phyloP scores from a whole-genome alignment of 2,888 invertebrate species.

The Sphecodes monilicornis region DNA sequence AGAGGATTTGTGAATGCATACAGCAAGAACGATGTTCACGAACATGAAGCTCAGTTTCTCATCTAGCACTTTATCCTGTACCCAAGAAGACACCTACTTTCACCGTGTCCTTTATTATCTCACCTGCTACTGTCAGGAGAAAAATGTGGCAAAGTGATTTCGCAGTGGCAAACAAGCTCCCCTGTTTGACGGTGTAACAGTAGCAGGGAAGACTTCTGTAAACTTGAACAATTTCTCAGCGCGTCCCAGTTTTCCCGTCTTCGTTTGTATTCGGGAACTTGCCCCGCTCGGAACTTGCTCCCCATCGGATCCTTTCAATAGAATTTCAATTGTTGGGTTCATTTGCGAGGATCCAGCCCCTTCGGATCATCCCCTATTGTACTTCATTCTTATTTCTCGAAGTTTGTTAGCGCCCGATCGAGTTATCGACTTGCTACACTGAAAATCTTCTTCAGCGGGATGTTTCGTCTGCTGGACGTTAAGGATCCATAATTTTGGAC shows the following conservation, averaged over 20 bases:
- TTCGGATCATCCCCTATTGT: neutral
- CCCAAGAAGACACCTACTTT: neutral
- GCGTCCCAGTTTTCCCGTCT: slow-evolving; percentile 25
- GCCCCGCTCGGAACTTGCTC: neutral
- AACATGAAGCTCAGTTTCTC: neutral
- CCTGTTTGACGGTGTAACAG: neutral
- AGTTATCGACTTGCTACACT: slow-evolving; percentile 2
- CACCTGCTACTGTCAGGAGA: neutral
- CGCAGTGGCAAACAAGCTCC: neutral
- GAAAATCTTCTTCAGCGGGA: neutral
- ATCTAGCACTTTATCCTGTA: neutral
- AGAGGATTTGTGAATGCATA: neutral
- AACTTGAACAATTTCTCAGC: slow-evolving; percentile 2
- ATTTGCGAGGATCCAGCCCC: slow-evolving; percentile 16
- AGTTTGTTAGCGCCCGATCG: too few relatives aligned
- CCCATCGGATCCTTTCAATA: neutral
- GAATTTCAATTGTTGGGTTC: slow-evolving; percentile 17
- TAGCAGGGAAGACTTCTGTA: neutral
- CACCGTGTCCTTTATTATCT: neutral
- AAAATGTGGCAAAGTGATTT: neutral
- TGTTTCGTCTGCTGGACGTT: neutral
- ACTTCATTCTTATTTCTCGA: neutral
- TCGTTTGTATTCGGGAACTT: slow-evolving; percentile 7
- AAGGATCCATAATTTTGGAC: slow-evolving; percentile 10
- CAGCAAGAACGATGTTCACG: neutral